These are phyloP conservation scores for Python bivittatus DNA, from an alignment of 2,113 vertebrate genomes.

Conservation along the genomic window DNA sequence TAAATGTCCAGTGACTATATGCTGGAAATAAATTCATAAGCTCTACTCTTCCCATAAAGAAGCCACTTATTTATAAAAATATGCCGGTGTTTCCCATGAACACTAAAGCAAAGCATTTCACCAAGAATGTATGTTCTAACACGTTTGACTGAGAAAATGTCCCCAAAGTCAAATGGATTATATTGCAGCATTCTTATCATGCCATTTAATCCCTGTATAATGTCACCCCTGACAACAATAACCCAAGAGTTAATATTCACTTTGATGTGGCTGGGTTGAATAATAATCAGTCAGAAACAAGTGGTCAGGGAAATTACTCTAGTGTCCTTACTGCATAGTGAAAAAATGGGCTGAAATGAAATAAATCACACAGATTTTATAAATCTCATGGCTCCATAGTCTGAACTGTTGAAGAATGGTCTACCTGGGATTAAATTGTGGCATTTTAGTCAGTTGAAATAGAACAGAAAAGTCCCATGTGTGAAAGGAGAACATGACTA, in stretches of 20 bases:
- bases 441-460: slow-evolving; percentile 35
- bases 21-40: background rate
- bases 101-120: slow-evolving; percentile 30
- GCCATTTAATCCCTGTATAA: slow-evolving; percentile 57
- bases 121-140: slow-evolving; percentile 4
- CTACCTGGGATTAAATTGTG: background rate
- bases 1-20: background rate
- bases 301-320: slow-evolving; percentile 12
- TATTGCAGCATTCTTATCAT: slow-evolving; percentile 49
- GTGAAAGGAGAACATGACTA: background rate
- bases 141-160: slow-evolving; percentile 39
- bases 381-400: background rate
- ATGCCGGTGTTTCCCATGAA: slow-evolving; percentile 5
- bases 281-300: slow-evolving; percentile 41
- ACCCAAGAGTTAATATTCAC: slow-evolving; percentile 45
- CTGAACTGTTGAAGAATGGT: background rate
- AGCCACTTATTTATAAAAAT: background rate
- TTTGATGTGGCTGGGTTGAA: slow-evolving; percentile 36
- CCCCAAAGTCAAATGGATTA: slow-evolving; percentile 59
- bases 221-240: slow-evolving; percentile 62
- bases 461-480: slow-evolving; percentile 32
- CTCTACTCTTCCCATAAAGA: background rate
- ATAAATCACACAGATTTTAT: slow-evolving; percentile 40
- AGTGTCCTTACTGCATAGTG: background rate
- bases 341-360: slow-evolving; percentile 6